Percentiles rank a stretch among this genome's conserved stretches.
Evolutionary conservation across 2,113 vertebrate genomes (phyloP).

Genomic region (Rhynchopsitta pachyrhyncha): DNA sequence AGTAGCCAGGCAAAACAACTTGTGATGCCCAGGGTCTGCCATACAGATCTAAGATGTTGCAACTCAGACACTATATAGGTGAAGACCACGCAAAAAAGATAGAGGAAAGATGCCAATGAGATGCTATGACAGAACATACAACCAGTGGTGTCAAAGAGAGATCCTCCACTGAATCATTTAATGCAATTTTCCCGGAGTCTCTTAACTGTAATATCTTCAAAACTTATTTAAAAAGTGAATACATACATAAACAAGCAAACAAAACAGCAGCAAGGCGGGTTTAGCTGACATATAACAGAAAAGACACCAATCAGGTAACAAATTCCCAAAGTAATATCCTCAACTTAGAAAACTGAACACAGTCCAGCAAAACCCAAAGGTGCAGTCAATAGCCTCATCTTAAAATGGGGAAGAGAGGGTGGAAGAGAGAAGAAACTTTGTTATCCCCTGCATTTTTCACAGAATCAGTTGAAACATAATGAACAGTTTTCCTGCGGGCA

Average conservation of each 20-base stretch:
- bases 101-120: not conserved
- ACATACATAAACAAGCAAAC: not conserved
- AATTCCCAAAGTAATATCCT: not conserved
- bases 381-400: not conserved
- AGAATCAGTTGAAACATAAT: slow-evolving; percentile 41
- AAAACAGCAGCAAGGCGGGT: not conserved
- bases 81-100: not conserved
- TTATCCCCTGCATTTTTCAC: not conserved
- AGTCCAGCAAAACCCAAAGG: not conserved
- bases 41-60: not conserved
- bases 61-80: not conserved
- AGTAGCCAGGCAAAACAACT: not conserved
- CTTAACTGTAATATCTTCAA: not conserved
- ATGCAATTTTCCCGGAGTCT: not conserved
- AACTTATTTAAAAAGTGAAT: not conserved
- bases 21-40: not conserved
- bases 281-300: not conserved
- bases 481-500: slow-evolving; percentile 18
- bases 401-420: not conserved
- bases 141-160: not conserved
- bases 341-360: not conserved
- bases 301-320: not conserved
- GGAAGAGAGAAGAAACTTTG: not conserved
- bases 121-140: not conserved
- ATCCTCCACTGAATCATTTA: not conserved